Evolutionary conservation across 2,888 invertebrate genomes (phyloP).

Genomic region (Glaucopsyche alexis): DNA sequence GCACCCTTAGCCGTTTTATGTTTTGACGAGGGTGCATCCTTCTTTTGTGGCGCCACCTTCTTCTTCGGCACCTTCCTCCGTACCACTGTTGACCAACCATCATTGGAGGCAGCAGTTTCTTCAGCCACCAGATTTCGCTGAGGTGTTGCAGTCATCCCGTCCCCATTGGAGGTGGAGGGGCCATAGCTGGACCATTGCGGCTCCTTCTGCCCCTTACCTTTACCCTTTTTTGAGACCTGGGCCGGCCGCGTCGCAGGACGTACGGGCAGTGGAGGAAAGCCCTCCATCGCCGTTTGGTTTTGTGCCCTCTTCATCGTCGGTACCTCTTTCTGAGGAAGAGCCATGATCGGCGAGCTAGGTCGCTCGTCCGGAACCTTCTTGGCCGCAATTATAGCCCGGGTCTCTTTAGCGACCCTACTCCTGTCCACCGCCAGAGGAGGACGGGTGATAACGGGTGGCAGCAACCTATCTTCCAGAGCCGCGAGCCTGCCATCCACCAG

Average conservation of each 20-base stretch:
- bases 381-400: background rate
- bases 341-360: background rate
- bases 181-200: background rate
- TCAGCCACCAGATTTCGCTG: too few species aligned
- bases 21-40: background rate
- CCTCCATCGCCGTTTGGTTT: too few species aligned
- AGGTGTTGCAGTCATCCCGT: background rate
- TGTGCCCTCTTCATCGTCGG: background rate
- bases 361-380: background rate
- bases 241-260: background rate
- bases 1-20: background rate
- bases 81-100: background rate
- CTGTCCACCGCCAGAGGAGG: background rate
- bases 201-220: background rate
- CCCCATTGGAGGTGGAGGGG: background rate
- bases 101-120: too few species aligned
- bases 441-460: background rate
- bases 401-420: background rate
- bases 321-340: background rate
- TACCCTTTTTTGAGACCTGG: background rate
- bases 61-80: background rate
- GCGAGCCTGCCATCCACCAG: constrained; percentile 11
- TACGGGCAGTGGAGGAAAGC: background rate
- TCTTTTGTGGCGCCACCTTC: background rate
- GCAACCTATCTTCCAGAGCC: background rate